Conservation (phyloP, 2,797 vertebrate species). For the Ibycter americanus region DNA sequence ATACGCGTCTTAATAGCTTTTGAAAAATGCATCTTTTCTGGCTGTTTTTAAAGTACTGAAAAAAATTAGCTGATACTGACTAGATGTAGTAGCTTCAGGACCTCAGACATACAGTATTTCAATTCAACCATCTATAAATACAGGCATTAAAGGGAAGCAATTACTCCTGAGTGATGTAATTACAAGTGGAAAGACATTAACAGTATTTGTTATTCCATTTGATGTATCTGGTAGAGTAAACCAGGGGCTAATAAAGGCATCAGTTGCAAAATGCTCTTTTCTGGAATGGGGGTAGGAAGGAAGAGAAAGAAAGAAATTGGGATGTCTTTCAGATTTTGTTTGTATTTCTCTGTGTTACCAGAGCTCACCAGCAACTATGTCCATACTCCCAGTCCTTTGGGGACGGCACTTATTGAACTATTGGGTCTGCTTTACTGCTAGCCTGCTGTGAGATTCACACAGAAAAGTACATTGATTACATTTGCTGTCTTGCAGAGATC, state of each 20-base stretch:
- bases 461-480: not conserved
- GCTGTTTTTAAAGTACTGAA: not conserved
- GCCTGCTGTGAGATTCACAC: not conserved
- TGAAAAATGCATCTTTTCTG: not conserved
- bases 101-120: not conserved
- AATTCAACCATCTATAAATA: not conserved
- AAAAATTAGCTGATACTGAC: not conserved
- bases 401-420: not conserved
- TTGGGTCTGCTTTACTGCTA: not conserved
- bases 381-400: not conserved
- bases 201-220: not conserved
- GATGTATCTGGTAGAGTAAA: not conserved
- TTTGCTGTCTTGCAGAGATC: not conserved
- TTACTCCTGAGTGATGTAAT: not conserved
- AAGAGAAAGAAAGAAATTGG: not conserved
- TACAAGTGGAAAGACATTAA: not conserved
- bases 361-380: not conserved
- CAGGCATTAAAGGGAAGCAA: not conserved
- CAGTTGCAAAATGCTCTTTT: not conserved
- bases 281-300: not conserved
- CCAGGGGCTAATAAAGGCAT: not conserved
- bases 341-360: not conserved
- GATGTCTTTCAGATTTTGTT: not conserved
- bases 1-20: not conserved
- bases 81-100: not conserved